phyloP scores from a whole-genome alignment of 2,113 vertebrate genomes.

The Petrocephalus zakoni region DNA sequence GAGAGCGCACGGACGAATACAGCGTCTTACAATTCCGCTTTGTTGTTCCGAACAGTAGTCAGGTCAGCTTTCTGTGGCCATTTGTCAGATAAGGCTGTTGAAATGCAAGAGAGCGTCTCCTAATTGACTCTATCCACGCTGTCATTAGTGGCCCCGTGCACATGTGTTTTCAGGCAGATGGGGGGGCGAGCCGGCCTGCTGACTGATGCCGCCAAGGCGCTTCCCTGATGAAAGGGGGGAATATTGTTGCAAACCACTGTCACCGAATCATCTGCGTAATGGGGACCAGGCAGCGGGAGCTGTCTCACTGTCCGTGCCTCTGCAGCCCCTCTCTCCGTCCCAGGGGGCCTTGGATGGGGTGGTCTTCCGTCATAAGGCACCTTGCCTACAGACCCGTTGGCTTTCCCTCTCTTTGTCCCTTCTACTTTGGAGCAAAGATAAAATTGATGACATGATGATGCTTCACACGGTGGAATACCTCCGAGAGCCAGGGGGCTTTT shows the following conservation, averaged over 20 bases:
- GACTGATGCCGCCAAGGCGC: slow-evolving; percentile 27
- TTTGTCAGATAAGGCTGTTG: not conserved
- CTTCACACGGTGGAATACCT: not conserved
- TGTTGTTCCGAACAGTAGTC: not conserved
- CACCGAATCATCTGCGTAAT: slow-evolving; percentile 62
- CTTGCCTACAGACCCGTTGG: slow-evolving; percentile 18
- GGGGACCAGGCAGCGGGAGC: slow-evolving; percentile 41
- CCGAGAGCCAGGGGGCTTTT: not conserved
- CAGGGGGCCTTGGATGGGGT: slow-evolving; percentile 23
- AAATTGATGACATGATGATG: not conserved
- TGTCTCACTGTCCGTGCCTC: slow-evolving; percentile 17
- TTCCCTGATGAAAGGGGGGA: slow-evolving; percentile 55
- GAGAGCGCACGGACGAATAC: not conserved
- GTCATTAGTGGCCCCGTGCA: slow-evolving; percentile 40
- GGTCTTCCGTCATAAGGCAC: slow-evolving; percentile 35
- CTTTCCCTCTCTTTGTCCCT: not conserved
- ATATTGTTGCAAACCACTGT: slow-evolving; percentile 55
- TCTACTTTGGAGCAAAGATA: not conserved
- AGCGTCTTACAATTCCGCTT: not conserved
- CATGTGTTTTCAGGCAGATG: slow-evolving; percentile 43
- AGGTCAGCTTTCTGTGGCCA: not conserved
- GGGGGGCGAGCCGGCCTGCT: slow-evolving; percentile 40
- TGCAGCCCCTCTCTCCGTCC: slow-evolving; percentile 42
- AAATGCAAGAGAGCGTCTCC: not conserved
- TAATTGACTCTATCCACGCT: slow-evolving; percentile 17